Evolutionary conservation across 2,888 invertebrate genomes (phyloP).

Genomic region (Allolobophora icterica): DNA sequence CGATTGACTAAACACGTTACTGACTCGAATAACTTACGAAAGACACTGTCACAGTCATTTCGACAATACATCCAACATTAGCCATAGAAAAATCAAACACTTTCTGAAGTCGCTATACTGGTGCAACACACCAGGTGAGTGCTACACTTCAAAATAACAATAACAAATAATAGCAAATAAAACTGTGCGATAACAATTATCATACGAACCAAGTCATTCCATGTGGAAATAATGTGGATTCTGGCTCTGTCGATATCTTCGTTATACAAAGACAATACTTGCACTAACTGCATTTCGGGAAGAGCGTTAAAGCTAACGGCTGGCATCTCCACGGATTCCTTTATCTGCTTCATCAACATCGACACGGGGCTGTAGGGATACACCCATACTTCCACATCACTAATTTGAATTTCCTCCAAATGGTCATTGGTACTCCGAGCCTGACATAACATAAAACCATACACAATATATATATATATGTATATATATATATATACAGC

Average conservation of each 20-base stretch:
- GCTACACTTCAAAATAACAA: no score
- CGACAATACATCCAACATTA: no score
- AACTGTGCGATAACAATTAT: background rate
- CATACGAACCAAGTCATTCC: background rate
- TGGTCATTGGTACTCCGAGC: background rate
- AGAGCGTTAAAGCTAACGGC: background rate
- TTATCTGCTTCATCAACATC: background rate
- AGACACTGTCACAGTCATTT: no score
- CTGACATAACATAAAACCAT: background rate
- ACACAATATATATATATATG: no score
- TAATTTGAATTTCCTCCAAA: background rate
- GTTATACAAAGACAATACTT: background rate
- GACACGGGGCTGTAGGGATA: background rate
- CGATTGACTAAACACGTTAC: no score
- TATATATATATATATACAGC: background rate
- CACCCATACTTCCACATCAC: background rate
- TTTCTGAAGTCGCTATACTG: no score
- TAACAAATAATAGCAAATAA: no score
- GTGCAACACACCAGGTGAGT: no score
- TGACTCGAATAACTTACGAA: no score
- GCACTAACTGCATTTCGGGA: background rate
- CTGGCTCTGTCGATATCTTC: background rate
- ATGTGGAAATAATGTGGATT: background rate
- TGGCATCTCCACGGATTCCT: background rate
- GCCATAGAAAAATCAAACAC: no score